Conservation (phyloP, 2,888 invertebrate species). For the Melieria omissa region DNA sequence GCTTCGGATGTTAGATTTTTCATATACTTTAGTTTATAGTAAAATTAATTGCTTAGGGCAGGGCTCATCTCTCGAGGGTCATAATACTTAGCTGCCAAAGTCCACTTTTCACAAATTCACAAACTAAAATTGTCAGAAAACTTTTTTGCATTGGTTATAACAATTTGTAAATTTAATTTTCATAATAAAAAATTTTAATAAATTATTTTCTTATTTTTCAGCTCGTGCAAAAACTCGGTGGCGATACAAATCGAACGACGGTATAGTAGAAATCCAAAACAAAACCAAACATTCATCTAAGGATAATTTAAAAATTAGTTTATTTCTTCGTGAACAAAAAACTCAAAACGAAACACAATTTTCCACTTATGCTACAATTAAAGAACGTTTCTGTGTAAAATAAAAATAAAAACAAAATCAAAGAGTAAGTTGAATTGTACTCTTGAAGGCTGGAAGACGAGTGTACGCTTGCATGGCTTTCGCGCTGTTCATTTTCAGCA, state of each 20-base stretch:
- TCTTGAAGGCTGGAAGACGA: conserved; percentile 25
- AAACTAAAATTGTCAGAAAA: background rate
- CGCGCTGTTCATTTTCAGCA: conserved; percentile 6
- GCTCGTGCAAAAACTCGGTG: conserved; percentile 83
- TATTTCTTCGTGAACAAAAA: conserved; percentile 41
- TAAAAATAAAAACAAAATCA: conserved; percentile 2
- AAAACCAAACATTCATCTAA: conserved; percentile 42
- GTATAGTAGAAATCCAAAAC: conserved; percentile 69
- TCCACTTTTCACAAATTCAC: too few relatives aligned
- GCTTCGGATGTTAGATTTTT: background rate
- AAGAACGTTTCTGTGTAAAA: conserved; percentile 41
- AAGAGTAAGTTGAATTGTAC: conserved; percentile 43
- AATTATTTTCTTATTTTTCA: conserved; percentile 67
- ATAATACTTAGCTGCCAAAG: too few relatives aligned
- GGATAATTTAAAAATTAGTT: conserved; percentile 53
- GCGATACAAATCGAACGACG: conserved; percentile 84
- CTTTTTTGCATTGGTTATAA: background rate
- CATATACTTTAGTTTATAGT: background rate
- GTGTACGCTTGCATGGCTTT: background rate
- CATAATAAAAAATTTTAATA: conserved; percentile 9
- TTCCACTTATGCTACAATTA: conserved; percentile 34
- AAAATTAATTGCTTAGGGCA: too few relatives aligned
- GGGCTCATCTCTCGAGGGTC: too few relatives aligned
- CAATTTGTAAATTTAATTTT: conserved; percentile 13
- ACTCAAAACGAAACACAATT: conserved; percentile 13